Conservation (phyloP, 2,797 vertebrate species). For the Danionella dracula region DNA sequence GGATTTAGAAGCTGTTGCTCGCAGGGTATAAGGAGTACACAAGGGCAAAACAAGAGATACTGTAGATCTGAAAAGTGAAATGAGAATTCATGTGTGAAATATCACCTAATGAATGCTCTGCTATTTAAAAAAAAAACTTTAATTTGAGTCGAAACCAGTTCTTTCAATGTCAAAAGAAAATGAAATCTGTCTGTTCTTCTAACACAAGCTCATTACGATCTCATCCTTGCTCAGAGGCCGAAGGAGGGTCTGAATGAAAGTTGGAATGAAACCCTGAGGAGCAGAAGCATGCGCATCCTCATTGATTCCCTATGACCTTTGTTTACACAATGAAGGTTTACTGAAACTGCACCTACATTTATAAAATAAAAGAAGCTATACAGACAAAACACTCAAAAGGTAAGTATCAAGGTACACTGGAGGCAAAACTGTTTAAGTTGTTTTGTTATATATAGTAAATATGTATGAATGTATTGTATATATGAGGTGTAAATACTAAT, state of each 20-base stretch:
- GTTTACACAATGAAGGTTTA: not conserved
- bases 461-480: no score
- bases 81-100: not conserved
- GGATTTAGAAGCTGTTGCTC: constrained; percentile 13
- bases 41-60: not conserved
- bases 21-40: not conserved
- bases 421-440: no score
- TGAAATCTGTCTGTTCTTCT: not conserved
- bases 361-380: not conserved
- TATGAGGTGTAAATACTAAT: no score
- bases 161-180: no score
- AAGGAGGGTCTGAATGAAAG: not conserved
- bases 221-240: not conserved
- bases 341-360: not conserved
- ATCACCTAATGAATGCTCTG: no score
- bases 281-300: not conserved
- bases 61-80: not conserved
- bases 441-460: no score
- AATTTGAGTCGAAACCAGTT: no score
- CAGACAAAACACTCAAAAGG: no score
- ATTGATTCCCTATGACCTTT: constrained; percentile 11
- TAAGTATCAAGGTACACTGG: no score
- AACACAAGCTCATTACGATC: not conserved
- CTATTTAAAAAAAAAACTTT: no score
- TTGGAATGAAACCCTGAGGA: constrained; percentile 1